These are phyloP conservation scores for Phylloscopus trochilus DNA, from an alignment of 2,113 vertebrate species.

Conservation along the genomic window DNA sequence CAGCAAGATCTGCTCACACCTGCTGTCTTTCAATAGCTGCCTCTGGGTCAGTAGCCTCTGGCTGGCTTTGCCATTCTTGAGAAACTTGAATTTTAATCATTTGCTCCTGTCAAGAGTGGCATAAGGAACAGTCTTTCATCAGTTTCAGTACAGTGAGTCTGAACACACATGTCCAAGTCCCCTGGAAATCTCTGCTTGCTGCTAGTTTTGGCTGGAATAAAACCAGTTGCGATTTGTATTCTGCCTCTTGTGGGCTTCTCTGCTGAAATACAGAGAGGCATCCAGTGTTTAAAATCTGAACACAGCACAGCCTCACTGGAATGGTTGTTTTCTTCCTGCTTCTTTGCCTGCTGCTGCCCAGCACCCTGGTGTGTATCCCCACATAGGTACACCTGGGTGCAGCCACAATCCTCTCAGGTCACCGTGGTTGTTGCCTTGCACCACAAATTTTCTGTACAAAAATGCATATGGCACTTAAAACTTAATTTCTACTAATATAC, in stretches of 20 bases:
- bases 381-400: rapidly evolving
- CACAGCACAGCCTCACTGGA: not conserved
- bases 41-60: conserved; percentile 34
- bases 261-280: not conserved
- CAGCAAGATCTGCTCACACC: not conserved
- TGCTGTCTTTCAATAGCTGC: conserved; percentile 24
- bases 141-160: not conserved
- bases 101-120: conserved; percentile 2
- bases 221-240: not conserved
- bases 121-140: not conserved
- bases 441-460: rapidly evolving
- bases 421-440: rapidly evolving
- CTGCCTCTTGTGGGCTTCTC: not conserved
- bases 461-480: not conserved
- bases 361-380: not conserved
- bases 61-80: conserved; percentile 7
- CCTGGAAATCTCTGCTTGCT: not conserved
- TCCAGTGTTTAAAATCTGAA: not conserved
- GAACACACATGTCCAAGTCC: not conserved
- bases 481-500: not conserved
- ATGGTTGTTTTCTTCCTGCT: not conserved
- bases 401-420: rapidly evolving
- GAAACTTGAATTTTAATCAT: not conserved
- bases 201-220: not conserved
- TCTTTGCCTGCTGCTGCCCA: not conserved